Conservation (phyloP, 2,797 vertebrate species). For the Crenichthys baileyi region DNA sequence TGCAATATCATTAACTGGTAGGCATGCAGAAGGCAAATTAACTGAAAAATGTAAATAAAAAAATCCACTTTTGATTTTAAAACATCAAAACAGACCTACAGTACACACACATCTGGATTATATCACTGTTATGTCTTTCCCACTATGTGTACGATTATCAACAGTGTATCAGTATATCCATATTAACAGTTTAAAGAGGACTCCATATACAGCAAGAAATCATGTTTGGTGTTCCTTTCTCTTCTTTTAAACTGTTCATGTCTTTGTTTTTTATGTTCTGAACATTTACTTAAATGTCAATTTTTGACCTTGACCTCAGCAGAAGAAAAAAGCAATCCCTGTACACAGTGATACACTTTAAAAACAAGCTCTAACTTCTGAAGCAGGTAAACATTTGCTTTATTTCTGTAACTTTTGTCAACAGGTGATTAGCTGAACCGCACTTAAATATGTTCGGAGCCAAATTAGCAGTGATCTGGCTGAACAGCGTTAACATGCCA, state of each 20-base stretch:
- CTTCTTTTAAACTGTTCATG: conserved; percentile 30
- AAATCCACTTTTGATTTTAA: no score
- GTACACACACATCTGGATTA: conserved; percentile 1
- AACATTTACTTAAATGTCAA: conserved; percentile 33
- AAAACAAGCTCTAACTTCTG: no score
- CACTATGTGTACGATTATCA: conserved; percentile 6
- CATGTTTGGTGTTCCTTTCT: not conserved
- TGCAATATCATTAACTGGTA: no score
- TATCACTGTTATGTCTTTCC: conserved; percentile 23
- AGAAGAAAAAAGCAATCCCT: not conserved
- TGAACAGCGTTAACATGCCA: no score
- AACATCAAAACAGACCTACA: no score
- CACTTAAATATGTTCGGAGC: no score
- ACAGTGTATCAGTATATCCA: conserved; percentile 44
- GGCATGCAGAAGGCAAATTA: no score
- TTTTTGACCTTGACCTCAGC: conserved; percentile 14
- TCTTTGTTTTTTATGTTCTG: conserved; percentile 28
- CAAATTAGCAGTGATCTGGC: no score
- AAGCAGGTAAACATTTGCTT: no score
- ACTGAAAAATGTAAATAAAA: no score
- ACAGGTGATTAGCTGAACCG: no score
- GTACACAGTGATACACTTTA: not conserved
- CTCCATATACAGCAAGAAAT: conserved; percentile 48
- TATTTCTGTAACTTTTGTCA: no score
- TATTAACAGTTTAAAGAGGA: conserved; percentile 57